Base-by-base conservation (phyloP, 2,888 invertebrate genomes). In the Lasioglossum zephyrum region DNA sequence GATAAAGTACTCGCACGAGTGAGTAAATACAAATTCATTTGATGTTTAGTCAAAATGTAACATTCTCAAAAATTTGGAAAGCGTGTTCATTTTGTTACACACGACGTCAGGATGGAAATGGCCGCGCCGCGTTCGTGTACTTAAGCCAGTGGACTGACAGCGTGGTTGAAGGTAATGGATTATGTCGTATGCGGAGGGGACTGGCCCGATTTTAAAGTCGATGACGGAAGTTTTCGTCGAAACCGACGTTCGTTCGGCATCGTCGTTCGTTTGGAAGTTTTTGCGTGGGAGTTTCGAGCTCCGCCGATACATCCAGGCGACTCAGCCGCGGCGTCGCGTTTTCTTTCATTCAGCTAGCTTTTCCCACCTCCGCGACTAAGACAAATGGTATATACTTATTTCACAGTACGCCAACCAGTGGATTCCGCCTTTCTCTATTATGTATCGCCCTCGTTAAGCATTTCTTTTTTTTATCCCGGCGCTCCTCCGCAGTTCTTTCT, bases 381-480 rank as follows among this genome's bases (percentile, higher is more conserved):
- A 93, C 92, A 90, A 93, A 93, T 93, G 91, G 91, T 84, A 89
- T 92, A 90, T 93, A 93, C 93, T 93, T 92, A 92, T 93, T 91
- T 91, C 88, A 89, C 89, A 88, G 88, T 88, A 89, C 86, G 86
- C 86, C 86, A 88, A 84, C 88, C 90, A 88, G 91, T 92, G 91
- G 92, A 92, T 92, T 90, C 89, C 91, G 88, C 85, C 90, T 87
- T 91, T 88, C 90, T 91, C 89, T 92, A 89, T 90, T 92, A 91
- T 91, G 92, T 90, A 91, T 87, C 88, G 83, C 79, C 86, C 89
- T 91, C 88, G 91, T 91, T 91, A 91, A 91, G 90, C 85, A 87
- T 88, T 88, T 84, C 87, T 89, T 88, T 85, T 80, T 74, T 72
- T 74, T 72, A 77, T 73, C 44, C 49, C 53, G 82, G 66, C 39